A percentile compares a stretch with the other conserved stretches of the same genome.
phyloP scores from a whole-genome alignment of 2,888 invertebrate genomes.

The Fragum fragum region DNA sequence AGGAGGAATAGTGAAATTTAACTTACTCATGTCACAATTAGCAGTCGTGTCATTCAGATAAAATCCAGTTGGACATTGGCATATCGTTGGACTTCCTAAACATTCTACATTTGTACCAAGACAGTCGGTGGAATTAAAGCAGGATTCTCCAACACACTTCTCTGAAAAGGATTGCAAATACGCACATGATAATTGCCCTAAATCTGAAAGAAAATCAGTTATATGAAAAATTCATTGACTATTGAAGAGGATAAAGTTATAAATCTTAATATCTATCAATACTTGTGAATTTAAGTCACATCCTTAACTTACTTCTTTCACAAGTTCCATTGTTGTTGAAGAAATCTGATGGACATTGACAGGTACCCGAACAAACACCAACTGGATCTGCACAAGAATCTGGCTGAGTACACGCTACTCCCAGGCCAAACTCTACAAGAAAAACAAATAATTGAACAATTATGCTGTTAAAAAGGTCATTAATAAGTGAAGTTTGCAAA shows the following conservation, averaged over 20 bases:
- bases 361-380: background rate
- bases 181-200: background rate
- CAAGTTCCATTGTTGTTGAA: background rate
- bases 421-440: background rate
- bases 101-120: background rate
- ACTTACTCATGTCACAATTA: too few relatives aligned
- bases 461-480: too few relatives aligned
- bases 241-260: too few relatives aligned
- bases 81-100: background rate
- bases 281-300: too few relatives aligned
- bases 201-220: too few relatives aligned
- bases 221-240: too few relatives aligned
- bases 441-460: background rate
- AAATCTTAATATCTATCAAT: too few relatives aligned
- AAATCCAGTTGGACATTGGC: background rate
- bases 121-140: background rate
- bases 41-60: background rate
- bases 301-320: background rate
- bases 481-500: background rate
- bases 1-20: background rate
- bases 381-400: constrained; percentile 1
- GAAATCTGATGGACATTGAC: background rate
- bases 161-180: background rate
- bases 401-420: background rate
- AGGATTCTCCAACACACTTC: background rate